Percentiles rank a stretch among this genome's conserved stretches.
Conservation (phyloP, 2,797 vertebrate genomes). For the Arrhamphus sclerolepis region DNA sequence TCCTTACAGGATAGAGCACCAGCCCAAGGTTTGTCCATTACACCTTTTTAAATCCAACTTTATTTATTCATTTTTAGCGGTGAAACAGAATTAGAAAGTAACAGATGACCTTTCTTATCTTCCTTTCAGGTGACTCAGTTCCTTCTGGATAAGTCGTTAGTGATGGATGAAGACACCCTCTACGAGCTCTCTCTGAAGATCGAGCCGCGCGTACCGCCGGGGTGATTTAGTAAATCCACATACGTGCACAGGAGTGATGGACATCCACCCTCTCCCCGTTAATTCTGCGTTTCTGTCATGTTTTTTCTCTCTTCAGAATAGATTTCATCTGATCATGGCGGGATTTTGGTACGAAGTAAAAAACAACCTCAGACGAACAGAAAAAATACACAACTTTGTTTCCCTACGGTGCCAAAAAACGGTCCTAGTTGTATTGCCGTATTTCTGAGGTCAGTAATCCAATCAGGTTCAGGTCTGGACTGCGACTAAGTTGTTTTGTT, state of each 20-base stretch:
- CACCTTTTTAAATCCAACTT: background rate
- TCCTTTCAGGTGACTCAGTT: conserved; percentile 91
- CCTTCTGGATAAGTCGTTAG: conserved; percentile 91
- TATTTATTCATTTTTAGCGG: too few species aligned
- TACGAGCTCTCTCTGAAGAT: conserved; percentile 95
- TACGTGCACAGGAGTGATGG: background rate
- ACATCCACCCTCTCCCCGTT: too few species aligned
- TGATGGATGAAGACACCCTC: conserved; percentile 95
- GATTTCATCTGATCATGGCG: too few species aligned
- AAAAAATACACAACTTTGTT: too few species aligned
- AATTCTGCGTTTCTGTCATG: too few species aligned
- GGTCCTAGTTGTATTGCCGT: too few species aligned
- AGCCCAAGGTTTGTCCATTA: conserved; percentile 85
- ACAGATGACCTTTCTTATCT: background rate
- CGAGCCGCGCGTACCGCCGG: conserved; percentile 89
- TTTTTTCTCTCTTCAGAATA: too few species aligned
- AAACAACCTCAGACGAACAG: too few species aligned
- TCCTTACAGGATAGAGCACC: conserved; percentile 94
- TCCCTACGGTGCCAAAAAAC: too few species aligned
- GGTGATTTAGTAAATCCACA: conserved; percentile 20
- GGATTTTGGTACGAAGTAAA: too few species aligned
- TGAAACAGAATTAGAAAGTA: accelerated
- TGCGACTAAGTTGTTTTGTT: too few species aligned
- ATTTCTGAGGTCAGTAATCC: too few species aligned
- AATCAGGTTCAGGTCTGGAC: background rate